Percentiles rank a stretch among this genome's conserved stretches.
Evolutionary conservation across 2,797 vertebrate genomes (phyloP).

Genomic region (Sebastes trivittatus): DNA sequence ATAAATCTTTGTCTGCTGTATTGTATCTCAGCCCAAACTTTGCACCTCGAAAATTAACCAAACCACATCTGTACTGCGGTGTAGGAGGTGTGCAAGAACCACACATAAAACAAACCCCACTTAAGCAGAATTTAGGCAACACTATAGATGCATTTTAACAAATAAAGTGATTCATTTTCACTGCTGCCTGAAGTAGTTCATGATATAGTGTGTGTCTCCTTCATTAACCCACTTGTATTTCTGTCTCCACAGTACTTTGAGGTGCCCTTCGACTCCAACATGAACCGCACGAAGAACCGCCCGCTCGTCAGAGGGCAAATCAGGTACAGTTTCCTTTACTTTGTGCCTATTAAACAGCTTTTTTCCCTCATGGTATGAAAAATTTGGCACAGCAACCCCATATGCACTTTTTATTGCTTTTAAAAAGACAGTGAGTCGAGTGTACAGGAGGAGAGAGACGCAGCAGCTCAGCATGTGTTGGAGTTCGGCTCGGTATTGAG

Average conservation of each 20-base stretch:
- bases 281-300: constrained; percentile 98
- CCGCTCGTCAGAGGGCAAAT: constrained; percentile 96
- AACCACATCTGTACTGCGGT: background rate
- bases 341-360: background rate
- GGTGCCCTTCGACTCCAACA: constrained; percentile 98
- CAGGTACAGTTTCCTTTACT: constrained; percentile 85
- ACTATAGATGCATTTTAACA: background rate
- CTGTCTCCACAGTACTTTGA: constrained; percentile 92
- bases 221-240: constrained; percentile 28
- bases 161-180: background rate
- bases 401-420: background rate
- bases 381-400: background rate
- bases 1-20: background rate
- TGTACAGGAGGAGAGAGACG: background rate
- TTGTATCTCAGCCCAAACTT: background rate
- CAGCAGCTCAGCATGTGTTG: background rate
- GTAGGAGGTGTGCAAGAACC: background rate
- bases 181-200: background rate
- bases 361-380: background rate
- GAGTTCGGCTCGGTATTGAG: background rate
- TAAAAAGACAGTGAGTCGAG: background rate
- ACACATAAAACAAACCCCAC: background rate
- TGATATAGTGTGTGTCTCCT: background rate
- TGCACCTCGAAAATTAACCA: background rate
- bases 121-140: background rate